Conservation (phyloP, 2,888 invertebrate species). For the Coenonympha arcania region DNA sequence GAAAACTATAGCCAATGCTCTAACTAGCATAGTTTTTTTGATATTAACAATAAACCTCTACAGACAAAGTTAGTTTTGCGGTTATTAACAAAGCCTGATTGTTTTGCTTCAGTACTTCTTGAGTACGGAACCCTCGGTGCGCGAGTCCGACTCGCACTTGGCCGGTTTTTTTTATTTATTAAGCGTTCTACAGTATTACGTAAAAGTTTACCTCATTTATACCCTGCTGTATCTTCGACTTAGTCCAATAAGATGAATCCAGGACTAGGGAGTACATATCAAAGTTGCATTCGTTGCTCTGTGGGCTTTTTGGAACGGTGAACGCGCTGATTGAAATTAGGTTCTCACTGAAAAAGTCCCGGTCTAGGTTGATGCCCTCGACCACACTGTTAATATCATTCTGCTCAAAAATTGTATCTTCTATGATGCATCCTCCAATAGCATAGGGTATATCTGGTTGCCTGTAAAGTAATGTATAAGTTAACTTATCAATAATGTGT, state of each 20-base stretch:
- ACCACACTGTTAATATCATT: constrained; percentile 45
- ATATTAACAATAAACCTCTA: too few relatives aligned
- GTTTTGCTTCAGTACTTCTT: too few relatives aligned
- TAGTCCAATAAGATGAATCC: constrained; percentile 53
- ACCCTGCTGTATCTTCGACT: constrained; percentile 47
- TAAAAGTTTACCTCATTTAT: constrained; percentile 56
- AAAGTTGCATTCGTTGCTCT: constrained; percentile 42
- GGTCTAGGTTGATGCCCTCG: constrained; percentile 40
- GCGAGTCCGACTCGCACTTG: too few relatives aligned
- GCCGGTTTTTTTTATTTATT: too few relatives aligned
- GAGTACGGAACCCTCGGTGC: too few relatives aligned
- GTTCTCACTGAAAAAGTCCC: constrained; percentile 50
- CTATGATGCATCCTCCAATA: constrained; percentile 63
- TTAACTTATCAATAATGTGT: too few relatives aligned
- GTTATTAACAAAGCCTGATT: too few relatives aligned
- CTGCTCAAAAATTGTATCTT: constrained; percentile 47
- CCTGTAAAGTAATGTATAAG: constrained; percentile 40
- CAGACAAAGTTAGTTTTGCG: too few relatives aligned
- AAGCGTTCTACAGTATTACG: too few relatives aligned
- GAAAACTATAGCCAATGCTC: too few relatives aligned
- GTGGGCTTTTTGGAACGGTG: constrained; percentile 43
- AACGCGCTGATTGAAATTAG: constrained; percentile 58
- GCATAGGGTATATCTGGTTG: constrained; percentile 63
- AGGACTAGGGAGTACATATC: constrained; percentile 59
- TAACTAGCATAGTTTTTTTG: too few relatives aligned